Conservation (phyloP, 23 tunicate species). For the Diplosoma virens region DNA sequence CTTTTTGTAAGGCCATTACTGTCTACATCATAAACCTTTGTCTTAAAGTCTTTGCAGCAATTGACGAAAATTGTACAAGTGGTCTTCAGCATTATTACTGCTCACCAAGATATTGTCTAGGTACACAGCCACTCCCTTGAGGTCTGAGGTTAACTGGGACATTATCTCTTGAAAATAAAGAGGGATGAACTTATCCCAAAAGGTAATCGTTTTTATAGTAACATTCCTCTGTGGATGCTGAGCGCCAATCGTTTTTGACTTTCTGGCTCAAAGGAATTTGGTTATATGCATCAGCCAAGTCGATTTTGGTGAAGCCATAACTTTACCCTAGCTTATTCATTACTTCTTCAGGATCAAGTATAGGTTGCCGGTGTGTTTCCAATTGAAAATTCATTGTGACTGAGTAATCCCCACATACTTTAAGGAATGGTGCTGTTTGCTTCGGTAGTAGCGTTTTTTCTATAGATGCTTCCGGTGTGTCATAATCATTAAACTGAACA, state of each 20-base stretch:
- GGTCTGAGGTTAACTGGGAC: conserved; percentile 12
- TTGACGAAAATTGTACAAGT: conserved; percentile 22
- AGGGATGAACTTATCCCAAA: conserved; percentile 39
- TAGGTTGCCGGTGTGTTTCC: conserved; percentile 30
- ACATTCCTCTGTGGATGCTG: conserved; percentile 26
- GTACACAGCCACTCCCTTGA: conserved; percentile 37
- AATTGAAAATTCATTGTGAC: conserved; percentile 31
- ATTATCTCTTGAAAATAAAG: conserved; percentile 35
- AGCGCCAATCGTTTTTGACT: conserved; percentile 40
- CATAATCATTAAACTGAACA: conserved; percentile 20
- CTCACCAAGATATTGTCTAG: conserved; percentile 39
- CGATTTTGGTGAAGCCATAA: conserved; percentile 36
- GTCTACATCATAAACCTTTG: conserved; percentile 32
- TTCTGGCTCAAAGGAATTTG: conserved; percentile 32
- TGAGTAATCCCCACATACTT: conserved; percentile 37
- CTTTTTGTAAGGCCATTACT: too few relatives aligned
- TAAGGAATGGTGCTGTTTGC: neutral
- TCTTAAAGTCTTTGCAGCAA: conserved; percentile 5
- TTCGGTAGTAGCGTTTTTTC: conserved; percentile 2
- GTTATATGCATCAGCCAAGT: conserved; percentile 46
- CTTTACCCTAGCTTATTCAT: conserved; percentile 34
- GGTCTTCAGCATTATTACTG: conserved; percentile 18
- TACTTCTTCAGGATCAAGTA: conserved; percentile 28
- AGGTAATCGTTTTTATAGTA: conserved; percentile 12
- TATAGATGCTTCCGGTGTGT: conserved; percentile 32